A percentile compares a stretch with the other conserved stretches of the same genome.
Evolutionary conservation across 2,888 invertebrate genomes (phyloP).

Genomic region (Acholoe squamosa): DNA sequence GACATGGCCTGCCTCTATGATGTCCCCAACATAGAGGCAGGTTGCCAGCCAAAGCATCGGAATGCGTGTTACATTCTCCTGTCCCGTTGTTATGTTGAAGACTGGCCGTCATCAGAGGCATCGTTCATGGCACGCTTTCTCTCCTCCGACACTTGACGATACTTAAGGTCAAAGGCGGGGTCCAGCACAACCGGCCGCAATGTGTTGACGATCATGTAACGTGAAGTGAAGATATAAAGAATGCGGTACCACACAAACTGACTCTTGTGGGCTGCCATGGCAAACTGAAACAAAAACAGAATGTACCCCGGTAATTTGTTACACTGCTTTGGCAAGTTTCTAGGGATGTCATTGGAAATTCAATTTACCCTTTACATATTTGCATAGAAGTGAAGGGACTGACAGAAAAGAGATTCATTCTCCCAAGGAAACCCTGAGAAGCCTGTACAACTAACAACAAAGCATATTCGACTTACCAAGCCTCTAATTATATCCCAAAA

Average conservation of each 20-base stretch:
- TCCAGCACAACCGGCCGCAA: constrained; percentile 81
- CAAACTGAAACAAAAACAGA: constrained; percentile 85
- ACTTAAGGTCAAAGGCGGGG: constrained; percentile 55
- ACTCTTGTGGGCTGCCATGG: constrained; percentile 94
- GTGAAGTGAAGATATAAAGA: constrained; percentile 93
- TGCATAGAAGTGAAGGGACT: too few species aligned
- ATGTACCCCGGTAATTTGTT: neutral
- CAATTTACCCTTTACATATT: neutral
- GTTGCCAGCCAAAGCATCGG: too few species aligned
- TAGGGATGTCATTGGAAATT: neutral
- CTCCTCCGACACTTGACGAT: constrained; percentile 39
- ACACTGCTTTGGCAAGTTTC: neutral
- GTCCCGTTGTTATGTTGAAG: constrained; percentile 18
- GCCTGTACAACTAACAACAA: too few species aligned
- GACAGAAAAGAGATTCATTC: too few species aligned
- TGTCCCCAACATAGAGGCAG: too few species aligned
- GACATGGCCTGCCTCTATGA: too few species aligned
- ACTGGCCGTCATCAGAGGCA: neutral
- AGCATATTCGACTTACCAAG: constrained; percentile 70
- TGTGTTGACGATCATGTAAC: constrained; percentile 95
- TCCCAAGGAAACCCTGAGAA: too few species aligned
- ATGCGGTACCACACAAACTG: constrained; percentile 97
- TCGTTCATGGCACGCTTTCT: neutral
- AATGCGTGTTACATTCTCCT: too few species aligned
- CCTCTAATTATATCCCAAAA: constrained; percentile 71